Conservation (phyloP, 1,140 invertebrate genomes). For the Cherax quadricarinatus region DNA sequence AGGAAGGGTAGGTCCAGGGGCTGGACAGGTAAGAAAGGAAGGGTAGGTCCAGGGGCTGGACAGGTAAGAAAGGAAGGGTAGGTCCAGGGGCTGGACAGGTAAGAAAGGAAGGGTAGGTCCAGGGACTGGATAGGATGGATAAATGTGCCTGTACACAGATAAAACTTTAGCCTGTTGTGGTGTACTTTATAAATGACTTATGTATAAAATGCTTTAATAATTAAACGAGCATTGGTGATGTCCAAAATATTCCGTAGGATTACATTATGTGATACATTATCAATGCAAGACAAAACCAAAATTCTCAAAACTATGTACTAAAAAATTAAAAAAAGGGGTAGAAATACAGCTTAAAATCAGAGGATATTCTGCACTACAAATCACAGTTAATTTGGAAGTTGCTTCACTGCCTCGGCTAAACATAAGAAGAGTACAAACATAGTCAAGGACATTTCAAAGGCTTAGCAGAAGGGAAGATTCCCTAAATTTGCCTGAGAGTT, state of each 20-base stretch:
- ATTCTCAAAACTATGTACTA: conserved; percentile 3
- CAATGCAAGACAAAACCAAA: conserved; percentile 38
- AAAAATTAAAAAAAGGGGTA: neutral
- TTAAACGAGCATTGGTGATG: conserved; percentile 26
- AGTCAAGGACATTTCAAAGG: conserved; percentile 35
- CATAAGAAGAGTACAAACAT: conserved; percentile 22
- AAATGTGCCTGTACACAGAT: conserved; percentile 17
- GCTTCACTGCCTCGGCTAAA: conserved; percentile 53
- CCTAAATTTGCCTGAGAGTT: conserved; percentile 27
- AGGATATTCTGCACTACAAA: conserved; percentile 36
- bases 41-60: no score
- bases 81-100: no score
- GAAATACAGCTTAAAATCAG: conserved; percentile 18
- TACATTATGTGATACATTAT: conserved; percentile 31
- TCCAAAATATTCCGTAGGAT: conserved; percentile 20
- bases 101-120: no score
- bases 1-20: no score
- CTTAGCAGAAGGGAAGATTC: conserved; percentile 45
- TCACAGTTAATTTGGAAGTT: conserved; percentile 69
- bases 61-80: no score
- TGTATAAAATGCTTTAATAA: conserved; percentile 28
- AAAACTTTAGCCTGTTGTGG: conserved; percentile 14
- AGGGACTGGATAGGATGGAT: neutral
- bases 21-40: neutral
- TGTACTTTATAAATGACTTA: conserved; percentile 37